These are phyloP conservation scores for Lucilia cuprina DNA, from an alignment of 1,140 invertebrate species.

Conservation along the genomic window DNA sequence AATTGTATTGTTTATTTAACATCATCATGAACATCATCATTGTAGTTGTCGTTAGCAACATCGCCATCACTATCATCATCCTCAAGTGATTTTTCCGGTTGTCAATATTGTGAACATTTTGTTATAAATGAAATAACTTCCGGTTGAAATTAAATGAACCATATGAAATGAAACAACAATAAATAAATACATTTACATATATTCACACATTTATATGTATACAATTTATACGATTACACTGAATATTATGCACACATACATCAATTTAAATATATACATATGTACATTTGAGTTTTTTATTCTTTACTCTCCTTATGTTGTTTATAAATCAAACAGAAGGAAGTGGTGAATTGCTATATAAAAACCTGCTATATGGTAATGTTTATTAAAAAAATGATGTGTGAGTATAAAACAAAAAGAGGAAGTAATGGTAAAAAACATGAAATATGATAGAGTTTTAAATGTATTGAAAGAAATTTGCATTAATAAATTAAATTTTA, in stretches of 20 bases:
- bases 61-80: neutral
- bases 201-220: neutral
- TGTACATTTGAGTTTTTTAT: neutral
- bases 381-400: neutral
- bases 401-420: neutral
- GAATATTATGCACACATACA: neutral
- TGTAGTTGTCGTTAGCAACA: neutral
- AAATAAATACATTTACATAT: neutral
- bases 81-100: slow-evolving; percentile 5
- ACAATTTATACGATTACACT: neutral
- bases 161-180: neutral
- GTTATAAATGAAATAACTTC: slow-evolving; percentile 3
- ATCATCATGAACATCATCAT: neutral
- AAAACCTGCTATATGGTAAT: neutral
- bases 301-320: neutral
- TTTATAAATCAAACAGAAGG: slow-evolving; percentile 12
- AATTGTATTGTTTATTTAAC: neutral
- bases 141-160: slow-evolving; percentile 14
- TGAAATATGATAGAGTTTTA: neutral
- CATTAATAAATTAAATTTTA: neutral
- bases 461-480: neutral
- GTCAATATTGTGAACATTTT: neutral
- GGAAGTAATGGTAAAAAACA: neutral
- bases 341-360: neutral
- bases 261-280: neutral